These are phyloP conservation scores for Lottia scabra DNA, from an alignment of 2,888 invertebrate species.

Conservation along the genomic window DNA sequence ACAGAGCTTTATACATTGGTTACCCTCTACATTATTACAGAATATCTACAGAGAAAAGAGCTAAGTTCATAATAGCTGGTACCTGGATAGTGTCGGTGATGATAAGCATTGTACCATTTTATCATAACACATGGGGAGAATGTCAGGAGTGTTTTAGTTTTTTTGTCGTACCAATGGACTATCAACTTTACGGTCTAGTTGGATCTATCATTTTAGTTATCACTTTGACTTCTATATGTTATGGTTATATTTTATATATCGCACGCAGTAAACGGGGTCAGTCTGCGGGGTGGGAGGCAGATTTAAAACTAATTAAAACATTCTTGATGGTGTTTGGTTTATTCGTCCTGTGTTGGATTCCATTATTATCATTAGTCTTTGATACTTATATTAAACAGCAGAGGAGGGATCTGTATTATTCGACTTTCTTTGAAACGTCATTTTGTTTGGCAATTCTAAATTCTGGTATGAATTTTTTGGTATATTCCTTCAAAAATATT, in stretches of 20 bases:
- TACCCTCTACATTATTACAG: background rate
- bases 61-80: background rate
- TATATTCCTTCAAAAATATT: slow-evolving; percentile 7
- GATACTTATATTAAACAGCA: background rate
- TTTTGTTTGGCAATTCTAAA: background rate
- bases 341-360: slow-evolving; percentile 12
- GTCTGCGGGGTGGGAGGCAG: background rate
- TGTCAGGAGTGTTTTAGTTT: background rate
- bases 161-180: background rate
- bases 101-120: background rate
- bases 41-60: background rate
- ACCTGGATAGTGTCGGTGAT: background rate
- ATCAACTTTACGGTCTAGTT: background rate
- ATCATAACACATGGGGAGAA: background rate
- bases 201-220: background rate
- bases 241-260: background rate
- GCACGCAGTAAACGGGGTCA: background rate
- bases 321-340: slow-evolving; percentile 14
- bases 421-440: background rate
- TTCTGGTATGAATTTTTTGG: slow-evolving; percentile 12
- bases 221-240: background rate
- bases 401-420: background rate
- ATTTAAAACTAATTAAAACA: slow-evolving; percentile 2
- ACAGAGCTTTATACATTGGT: slow-evolving; percentile 16
- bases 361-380: background rate